Evolutionary conservation across 2,888 invertebrate genomes (phyloP), one percentile per base, ranked within the genome.

Genomic region (Griposia aprilina): DNA sequence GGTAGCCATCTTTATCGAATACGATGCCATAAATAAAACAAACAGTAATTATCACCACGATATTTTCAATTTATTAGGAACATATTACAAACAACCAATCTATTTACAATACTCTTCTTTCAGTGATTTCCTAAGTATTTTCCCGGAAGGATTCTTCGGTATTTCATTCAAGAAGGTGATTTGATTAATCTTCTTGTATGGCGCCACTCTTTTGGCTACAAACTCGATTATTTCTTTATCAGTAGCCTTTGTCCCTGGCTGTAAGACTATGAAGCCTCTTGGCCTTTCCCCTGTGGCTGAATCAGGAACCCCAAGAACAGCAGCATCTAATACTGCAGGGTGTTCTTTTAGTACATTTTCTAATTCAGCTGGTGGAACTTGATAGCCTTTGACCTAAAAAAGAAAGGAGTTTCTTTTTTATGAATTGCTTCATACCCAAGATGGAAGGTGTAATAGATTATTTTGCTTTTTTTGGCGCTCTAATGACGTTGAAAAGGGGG

Each of bases 361-460:
- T 48, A 99, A 93, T 93, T 99, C 99, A 0, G 99, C 99, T 36
- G 99, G 99, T 17, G 99, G 98, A 13, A 99, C 99, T 97, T 99
- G 97, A 90, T 96, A 97, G 3, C 97, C 97, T 93, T 97, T 98
- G 0, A 98, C 98, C 96, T 96, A 88, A 11, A 88, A 11, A 88
- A 90, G 65, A 69, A 60, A 66, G 5, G 0, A 57, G 2, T 45
- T 52, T 30, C 15, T 10, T 48, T 11, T 45, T 10, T 10, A 45
- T 15, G 0, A 59, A 15, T 13, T 15, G 15, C 15, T 48, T 26
- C 45, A 17, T 15, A 2, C 10, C 68, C n/a, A 68, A n/a, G 55
- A 7, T 52, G 23, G 8, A 5, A 48, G n/a, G 26, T n/a, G 11
- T 17, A 1, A 17, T 17, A 52, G 52, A n/a, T 52, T 6, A 52